These are phyloP conservation scores for Dynastes hyllus DNA, from an alignment of 2,888 invertebrate species.

Conservation along the genomic window DNA sequence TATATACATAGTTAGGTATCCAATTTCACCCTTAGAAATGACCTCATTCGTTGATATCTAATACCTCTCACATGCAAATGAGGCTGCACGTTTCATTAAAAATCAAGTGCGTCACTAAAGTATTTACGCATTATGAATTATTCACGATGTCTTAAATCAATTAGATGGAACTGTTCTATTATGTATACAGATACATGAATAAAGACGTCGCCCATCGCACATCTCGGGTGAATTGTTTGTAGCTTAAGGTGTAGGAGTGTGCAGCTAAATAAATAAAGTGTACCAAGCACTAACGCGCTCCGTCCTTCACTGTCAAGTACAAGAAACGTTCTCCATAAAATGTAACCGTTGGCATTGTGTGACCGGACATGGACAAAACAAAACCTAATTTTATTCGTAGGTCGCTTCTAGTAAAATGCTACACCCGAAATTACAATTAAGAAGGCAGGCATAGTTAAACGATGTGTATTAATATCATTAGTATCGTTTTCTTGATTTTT, in stretches of 20 bases:
- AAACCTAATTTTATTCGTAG: background rate
- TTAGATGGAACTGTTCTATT: conserved; percentile 24
- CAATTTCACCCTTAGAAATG: background rate
- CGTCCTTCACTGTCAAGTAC: background rate
- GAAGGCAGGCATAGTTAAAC: no score
- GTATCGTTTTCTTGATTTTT: no score
- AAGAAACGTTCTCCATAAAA: background rate
- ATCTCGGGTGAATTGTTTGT: background rate
- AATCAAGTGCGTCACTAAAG: conserved; percentile 28
- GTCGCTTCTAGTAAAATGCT: background rate
- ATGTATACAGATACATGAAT: conserved; percentile 12
- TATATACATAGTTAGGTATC: background rate
- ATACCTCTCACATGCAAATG: conserved; percentile 28
- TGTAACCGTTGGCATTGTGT: background rate
- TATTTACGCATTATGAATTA: conserved; percentile 25
- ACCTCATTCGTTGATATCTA: background rate
- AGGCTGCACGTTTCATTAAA: conserved; percentile 17
- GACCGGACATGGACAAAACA: background rate
- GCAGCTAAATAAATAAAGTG: conserved; percentile 14
- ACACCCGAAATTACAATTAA: no score
- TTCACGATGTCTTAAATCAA: conserved; percentile 31
- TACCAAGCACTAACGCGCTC: background rate
- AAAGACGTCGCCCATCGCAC: background rate
- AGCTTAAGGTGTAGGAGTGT: background rate
- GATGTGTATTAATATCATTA: no score